Base-by-base conservation (phyloP, 1,140 invertebrate genomes). In the Rhopalosiphum padi region DNA sequence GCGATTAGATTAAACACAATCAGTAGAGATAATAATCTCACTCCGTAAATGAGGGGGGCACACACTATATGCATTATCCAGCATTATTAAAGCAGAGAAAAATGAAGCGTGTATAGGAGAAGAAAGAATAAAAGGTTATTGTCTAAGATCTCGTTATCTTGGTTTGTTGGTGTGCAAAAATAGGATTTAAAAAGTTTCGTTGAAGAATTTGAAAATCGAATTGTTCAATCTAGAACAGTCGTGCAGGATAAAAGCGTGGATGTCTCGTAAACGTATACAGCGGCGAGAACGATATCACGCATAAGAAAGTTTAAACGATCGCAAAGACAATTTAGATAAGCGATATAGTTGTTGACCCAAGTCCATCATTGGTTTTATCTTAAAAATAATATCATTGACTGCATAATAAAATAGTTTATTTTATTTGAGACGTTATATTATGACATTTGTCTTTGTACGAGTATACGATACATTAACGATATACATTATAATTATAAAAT, bases 131-230 rank as follows among this genome's bases (percentile, higher is more conserved):
- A 90, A 90, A 90, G 30, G 37, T 68, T 41, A 43, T 68, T 68
- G 43, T 68, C 53, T 18, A 11, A 30, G 1, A 60, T 68, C 37
- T 90, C 23, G 53, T 68, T 90, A 43, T 68, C 53, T 21, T 25
- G 53, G 55, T 60, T 68, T 68, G 48, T 87, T 87, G 43, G n/a
- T 89, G 89, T 43, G 53, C 89, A 43, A 68, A 68, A 68, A 90
- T 90, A 68, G 35, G 48, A 43, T 90, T 90, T 68, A 90, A 90
- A 90, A 90, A 90, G 89, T 90, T 90, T 90, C 41, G 37, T 7
- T 11, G 11, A 11, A 21, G 53, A 55, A 55, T 37, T 53, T 35
- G 51, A 35, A 55, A 89, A 89, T 89, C 87, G 87, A 55, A 53
- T 37, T 23, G 87, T 55, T 53, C 48, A 48, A 88, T 88, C 46